Evolutionary conservation across 2,888 invertebrate species (phyloP).

Genomic region (Drosophila paracracens): DNA sequence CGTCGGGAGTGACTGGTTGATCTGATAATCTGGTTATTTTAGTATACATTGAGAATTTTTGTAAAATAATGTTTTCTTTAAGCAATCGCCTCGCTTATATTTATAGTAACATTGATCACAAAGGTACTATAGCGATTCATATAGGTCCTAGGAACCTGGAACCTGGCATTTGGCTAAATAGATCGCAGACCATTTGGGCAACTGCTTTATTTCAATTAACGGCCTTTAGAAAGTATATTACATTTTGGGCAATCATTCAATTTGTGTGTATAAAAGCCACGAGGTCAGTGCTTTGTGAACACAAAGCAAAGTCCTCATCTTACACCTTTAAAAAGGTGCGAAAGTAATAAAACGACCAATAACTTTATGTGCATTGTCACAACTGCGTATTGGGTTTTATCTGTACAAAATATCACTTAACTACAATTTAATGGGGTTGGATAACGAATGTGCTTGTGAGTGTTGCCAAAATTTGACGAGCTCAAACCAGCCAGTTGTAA

Average conservation of each 20-base stretch:
- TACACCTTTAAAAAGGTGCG: background rate
- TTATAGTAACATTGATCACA: slow-evolving; percentile 33
- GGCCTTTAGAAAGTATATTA: slow-evolving; percentile 36
- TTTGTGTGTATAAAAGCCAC: slow-evolving; percentile 38
- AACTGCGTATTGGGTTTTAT: background rate
- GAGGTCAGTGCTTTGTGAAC: slow-evolving; percentile 9
- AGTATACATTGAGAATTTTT: background rate
- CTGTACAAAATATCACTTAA: background rate
- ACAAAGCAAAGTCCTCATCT: background rate
- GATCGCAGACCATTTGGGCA: slow-evolving; percentile 37
- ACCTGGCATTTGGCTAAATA: slow-evolving; percentile 21
- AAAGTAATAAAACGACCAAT: background rate
- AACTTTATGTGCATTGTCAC: background rate
- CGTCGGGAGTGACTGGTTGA: background rate
- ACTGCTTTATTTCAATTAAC: slow-evolving; percentile 45
- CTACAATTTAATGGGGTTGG: background rate
- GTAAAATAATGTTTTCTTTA: slow-evolving; percentile 17
- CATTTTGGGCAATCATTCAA: slow-evolving; percentile 36
- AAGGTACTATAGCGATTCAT: slow-evolving; percentile 51
- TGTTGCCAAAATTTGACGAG: background rate
- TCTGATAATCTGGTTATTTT: no score
- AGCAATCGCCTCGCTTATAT: slow-evolving; percentile 42
- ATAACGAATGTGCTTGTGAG: background rate
- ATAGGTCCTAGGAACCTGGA: slow-evolving; percentile 28
- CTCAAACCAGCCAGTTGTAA: background rate